phyloP scores from a whole-genome alignment of 2,888 invertebrate genomes.

The Cyaniris semiargus region DNA sequence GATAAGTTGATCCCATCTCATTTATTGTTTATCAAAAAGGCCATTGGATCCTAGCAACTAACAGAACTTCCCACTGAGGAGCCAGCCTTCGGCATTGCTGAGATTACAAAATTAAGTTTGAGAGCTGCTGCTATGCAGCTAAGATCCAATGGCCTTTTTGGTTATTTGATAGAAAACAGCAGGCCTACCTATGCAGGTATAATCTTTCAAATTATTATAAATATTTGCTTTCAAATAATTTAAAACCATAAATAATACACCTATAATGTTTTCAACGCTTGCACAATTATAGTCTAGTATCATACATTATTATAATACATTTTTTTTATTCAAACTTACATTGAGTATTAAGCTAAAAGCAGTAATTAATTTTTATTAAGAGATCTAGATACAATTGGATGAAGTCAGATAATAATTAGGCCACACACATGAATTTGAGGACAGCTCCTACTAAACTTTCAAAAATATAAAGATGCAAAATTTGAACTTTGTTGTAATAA shows the following conservation, averaged over 20 bases:
- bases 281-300: neutral
- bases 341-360: neutral
- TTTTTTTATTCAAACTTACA: neutral
- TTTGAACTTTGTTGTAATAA: neutral
- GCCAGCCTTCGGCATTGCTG: too few species aligned
- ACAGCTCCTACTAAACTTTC: neutral
- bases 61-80: too few species aligned
- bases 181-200: too few species aligned
- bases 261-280: neutral
- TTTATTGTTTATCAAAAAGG: too few species aligned
- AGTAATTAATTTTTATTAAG: neutral
- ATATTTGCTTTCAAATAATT: too few species aligned
- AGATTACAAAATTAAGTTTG: too few species aligned
- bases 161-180: too few species aligned
- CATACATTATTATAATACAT: neutral
- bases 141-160: too few species aligned
- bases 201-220: too few species aligned
- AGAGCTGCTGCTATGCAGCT: too few species aligned
- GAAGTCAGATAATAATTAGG: neutral
- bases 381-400: constrained; percentile 1
- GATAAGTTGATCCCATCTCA: too few species aligned
- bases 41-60: too few species aligned
- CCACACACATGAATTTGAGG: neutral
- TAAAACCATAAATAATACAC: neutral
- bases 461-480: neutral